Conservation (phyloP, 2,797 vertebrate species). For the Tinamus major region DNA sequence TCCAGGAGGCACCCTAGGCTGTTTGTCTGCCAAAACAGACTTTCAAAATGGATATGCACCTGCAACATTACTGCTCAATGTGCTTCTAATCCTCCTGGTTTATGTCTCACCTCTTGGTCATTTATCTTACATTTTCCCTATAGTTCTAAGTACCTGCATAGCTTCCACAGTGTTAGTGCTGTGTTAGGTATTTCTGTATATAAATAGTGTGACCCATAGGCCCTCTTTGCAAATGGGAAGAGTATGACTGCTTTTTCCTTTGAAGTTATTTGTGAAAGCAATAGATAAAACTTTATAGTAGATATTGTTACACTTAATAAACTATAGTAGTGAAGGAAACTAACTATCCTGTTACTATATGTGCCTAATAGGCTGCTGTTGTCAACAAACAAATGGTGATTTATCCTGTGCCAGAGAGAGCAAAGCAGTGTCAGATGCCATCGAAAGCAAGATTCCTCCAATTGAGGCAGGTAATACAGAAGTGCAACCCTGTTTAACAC, state of each 20-base stretch:
- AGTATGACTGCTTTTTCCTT: background rate
- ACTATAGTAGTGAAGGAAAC: background rate
- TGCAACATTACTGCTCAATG: background rate
- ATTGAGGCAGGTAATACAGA: constrained; percentile 82
- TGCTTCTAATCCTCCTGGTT: background rate
- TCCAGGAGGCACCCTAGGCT: background rate
- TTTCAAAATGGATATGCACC: background rate
- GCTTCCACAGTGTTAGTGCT: background rate
- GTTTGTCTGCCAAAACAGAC: background rate
- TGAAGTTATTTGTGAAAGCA: background rate
- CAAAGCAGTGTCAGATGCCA: constrained; percentile 78
- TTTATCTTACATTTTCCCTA: background rate
- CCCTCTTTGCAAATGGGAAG: background rate
- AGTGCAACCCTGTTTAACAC: background rate
- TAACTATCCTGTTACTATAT: background rate
- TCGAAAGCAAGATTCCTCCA: constrained; percentile 56
- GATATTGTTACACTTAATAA: background rate
- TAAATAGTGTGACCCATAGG: background rate
- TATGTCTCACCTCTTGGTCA: background rate
- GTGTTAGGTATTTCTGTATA: background rate
- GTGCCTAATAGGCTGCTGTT: constrained; percentile 85
- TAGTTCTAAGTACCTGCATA: background rate
- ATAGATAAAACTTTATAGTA: background rate
- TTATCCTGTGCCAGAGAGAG: constrained; percentile 71
- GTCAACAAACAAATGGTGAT: constrained; percentile 78